Evolutionary conservation across 2,888 invertebrate species (phyloP).

Genomic region (Hirtodrosophila alboralis): DNA sequence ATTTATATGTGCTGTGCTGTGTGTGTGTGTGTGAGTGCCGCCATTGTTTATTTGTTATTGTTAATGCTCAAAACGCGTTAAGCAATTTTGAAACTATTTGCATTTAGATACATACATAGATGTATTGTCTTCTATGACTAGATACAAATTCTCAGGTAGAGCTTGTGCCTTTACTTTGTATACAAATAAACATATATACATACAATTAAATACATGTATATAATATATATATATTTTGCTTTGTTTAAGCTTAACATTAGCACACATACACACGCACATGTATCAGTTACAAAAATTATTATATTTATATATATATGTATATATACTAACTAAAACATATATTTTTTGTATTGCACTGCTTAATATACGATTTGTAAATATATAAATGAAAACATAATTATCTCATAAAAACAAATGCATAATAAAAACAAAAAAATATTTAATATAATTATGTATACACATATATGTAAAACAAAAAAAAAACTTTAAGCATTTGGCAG

Average conservation of each 20-base stretch:
- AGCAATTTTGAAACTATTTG: constrained; percentile 21
- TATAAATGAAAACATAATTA: constrained; percentile 34
- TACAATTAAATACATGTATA: constrained; percentile 4
- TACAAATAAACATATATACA: constrained; percentile 12
- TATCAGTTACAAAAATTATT: constrained; percentile 12
- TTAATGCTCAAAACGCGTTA: constrained; percentile 14
- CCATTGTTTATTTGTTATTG: constrained; percentile 18
- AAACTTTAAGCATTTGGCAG: constrained; percentile 66
- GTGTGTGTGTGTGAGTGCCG: constrained; percentile 10
- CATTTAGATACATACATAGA: constrained; percentile 9
- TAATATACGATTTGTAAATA: constrained; percentile 9
- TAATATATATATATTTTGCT: not conserved
- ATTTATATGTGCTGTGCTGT: constrained; percentile 2
- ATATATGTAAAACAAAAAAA: constrained; percentile 31
- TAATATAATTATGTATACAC: constrained; percentile 2
- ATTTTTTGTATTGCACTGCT: constrained; percentile 44
- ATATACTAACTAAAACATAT: constrained; percentile 2
- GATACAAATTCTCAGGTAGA: constrained; percentile 59
- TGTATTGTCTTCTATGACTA: constrained; percentile 59
- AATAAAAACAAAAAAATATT: constrained; percentile 33
- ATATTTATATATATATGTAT: constrained; percentile 5
- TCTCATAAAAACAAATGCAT: constrained; percentile 46
- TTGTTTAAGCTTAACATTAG: constrained; percentile 4
- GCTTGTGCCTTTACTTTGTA: too few relatives aligned
- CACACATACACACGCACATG: constrained; percentile 17